phyloP scores from a whole-genome alignment of 1,140 invertebrate species.

The Drosophila bocqueti region DNA sequence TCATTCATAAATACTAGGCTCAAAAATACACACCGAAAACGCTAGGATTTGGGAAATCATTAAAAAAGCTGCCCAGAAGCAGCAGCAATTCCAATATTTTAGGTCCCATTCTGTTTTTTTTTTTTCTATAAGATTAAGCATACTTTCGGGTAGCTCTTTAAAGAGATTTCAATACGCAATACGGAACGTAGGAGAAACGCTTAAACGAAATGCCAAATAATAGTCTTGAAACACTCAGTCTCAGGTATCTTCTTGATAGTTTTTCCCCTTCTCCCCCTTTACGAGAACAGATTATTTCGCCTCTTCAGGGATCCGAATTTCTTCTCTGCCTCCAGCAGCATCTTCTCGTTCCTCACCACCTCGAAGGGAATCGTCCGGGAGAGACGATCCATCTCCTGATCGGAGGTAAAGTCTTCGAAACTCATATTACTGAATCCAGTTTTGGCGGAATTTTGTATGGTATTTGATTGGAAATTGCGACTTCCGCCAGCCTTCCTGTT shows the following conservation, averaged over 20 bases:
- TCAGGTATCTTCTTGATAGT: constrained; percentile 50
- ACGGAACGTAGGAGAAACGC: constrained; percentile 34
- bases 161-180: constrained; percentile 10
- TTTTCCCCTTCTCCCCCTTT: neutral
- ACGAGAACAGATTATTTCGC: constrained; percentile 89
- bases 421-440: constrained; percentile 92
- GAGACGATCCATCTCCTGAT: constrained; percentile 86
- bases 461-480: constrained; percentile 80
- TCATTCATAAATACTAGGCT: constrained; percentile 62
- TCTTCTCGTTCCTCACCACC: constrained; percentile 87
- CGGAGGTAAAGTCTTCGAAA: constrained; percentile 91
- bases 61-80: neutral
- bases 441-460: constrained; percentile 84
- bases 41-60: neutral
- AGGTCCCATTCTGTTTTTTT: neutral
- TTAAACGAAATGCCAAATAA: constrained; percentile 47
- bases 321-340: constrained; percentile 87
- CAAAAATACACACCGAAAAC: constrained; percentile 54
- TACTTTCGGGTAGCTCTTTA: neutral
- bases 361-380: constrained; percentile 87
- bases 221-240: constrained; percentile 57
- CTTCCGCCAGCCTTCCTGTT: constrained; percentile 44
- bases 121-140: neutral
- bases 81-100: neutral
- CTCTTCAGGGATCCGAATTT: constrained; percentile 88